Evolutionary conservation across 1,140 invertebrate genomes (phyloP).

Genomic region (Hirudo medicinalis): DNA sequence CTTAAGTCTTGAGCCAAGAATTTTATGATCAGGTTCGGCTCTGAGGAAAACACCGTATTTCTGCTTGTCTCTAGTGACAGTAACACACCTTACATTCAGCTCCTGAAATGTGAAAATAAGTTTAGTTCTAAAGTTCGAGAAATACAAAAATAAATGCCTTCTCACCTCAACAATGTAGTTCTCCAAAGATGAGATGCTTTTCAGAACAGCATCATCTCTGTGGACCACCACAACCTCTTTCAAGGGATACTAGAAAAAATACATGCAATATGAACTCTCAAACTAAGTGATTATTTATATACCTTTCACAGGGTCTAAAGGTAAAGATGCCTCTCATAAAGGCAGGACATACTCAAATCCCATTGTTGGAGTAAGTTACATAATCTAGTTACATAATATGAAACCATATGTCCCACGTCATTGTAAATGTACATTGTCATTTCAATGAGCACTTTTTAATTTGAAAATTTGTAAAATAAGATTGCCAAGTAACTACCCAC

Average conservation of each 20-base stretch:
- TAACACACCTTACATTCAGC: constrained; percentile 79
- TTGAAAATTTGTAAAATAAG: no score
- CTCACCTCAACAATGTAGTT: constrained; percentile 65
- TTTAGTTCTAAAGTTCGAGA: not conserved
- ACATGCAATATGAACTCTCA: no score
- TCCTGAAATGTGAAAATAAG: constrained; percentile 45
- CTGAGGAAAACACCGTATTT: constrained; percentile 82
- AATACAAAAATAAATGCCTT: not conserved
- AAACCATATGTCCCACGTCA: no score
- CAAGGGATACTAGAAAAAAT: constrained; percentile 60
- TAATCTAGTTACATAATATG: no score
- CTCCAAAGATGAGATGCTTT: constrained; percentile 67
- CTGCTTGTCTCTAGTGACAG: constrained; percentile 74
- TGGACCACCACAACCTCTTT: constrained; percentile 90
- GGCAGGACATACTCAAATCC: no score
- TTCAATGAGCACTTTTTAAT: no score
- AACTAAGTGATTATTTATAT: no score
- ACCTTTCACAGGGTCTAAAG: no score
- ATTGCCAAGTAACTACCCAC: no score
- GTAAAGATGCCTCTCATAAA: no score
- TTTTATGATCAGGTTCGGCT: constrained; percentile 83
- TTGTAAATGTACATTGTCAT: no score
- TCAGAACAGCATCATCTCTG: constrained; percentile 60
- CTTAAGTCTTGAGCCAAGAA: constrained; percentile 54
- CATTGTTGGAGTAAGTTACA: no score